Conservation (phyloP, 2,797 vertebrate genomes). For the Trichosurus vulpecula region DNA sequence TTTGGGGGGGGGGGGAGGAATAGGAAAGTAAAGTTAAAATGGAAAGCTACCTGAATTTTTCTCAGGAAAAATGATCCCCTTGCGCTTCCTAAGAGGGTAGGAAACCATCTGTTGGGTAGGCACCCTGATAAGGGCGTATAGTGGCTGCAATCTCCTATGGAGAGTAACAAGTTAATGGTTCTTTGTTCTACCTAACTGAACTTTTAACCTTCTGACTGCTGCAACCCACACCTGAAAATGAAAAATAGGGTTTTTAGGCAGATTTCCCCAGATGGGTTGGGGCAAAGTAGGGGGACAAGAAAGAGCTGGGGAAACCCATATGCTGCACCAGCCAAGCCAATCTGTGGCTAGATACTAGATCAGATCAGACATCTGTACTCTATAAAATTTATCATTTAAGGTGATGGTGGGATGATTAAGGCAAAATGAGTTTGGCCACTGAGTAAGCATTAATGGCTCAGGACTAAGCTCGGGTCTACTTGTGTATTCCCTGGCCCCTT, state of each 20-base stretch:
- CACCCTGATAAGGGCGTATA: not conserved
- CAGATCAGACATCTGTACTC: not conserved
- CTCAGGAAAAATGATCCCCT: not conserved
- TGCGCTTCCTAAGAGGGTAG: not conserved
- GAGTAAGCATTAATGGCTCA: slow-evolving; percentile 33
- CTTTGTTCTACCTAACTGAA: not conserved
- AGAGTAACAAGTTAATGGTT: not conserved
- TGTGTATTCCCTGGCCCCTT: not conserved
- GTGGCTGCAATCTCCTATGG: slow-evolving; percentile 8
- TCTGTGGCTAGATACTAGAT: not conserved
- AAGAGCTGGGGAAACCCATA: slow-evolving; percentile 36
- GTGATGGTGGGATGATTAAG: not conserved
- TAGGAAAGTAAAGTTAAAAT: slow-evolving; percentile 25
- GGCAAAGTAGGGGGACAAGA: slow-evolving; percentile 5
- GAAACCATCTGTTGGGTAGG: slow-evolving; percentile 22
- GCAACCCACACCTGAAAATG: slow-evolving; percentile 16
- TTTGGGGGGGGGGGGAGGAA: fast-evolving
- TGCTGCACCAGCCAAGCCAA: slow-evolving; percentile 7
- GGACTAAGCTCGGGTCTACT: slow-evolving; percentile 11
- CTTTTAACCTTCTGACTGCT: not conserved
- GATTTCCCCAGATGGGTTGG: not conserved
- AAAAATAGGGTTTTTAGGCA: not conserved
- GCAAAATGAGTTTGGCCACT: slow-evolving; percentile 26
- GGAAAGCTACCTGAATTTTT: not conserved
- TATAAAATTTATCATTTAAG: not conserved